Evolutionary conservation across 2,888 invertebrate genomes (phyloP).

Genomic region (Melikaiella ostensackeni): DNA sequence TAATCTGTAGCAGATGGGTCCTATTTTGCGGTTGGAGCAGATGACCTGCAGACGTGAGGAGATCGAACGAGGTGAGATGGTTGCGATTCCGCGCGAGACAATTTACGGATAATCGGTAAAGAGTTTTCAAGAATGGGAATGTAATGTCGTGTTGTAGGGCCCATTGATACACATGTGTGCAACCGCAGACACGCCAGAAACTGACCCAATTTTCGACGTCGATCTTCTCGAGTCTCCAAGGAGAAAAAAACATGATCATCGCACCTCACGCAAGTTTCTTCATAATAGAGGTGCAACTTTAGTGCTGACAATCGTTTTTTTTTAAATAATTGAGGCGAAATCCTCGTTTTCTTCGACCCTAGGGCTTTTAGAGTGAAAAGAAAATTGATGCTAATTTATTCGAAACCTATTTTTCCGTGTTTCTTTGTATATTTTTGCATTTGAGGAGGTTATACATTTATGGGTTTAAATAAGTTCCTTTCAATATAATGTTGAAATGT

Average conservation of each 20-base stretch:
- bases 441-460: neutral
- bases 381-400: neutral
- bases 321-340: neutral
- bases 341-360: neutral
- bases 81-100: constrained; percentile 30
- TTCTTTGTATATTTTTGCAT: neutral
- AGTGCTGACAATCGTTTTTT: constrained; percentile 8
- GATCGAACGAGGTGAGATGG: constrained; percentile 37
- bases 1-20: constrained; percentile 36
- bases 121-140: constrained; percentile 31
- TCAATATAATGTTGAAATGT: too few relatives aligned
- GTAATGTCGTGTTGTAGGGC: constrained; percentile 15
- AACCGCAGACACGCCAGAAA: constrained; percentile 34
- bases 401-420: neutral
- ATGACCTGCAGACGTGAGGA: constrained; percentile 35
- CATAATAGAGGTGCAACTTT: constrained; percentile 9
- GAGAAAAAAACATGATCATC: neutral
- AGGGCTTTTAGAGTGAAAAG: neutral
- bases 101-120: constrained; percentile 32
- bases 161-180: constrained; percentile 29
- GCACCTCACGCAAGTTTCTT: neutral
- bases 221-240: neutral
- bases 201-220: constrained; percentile 25
- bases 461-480: too few relatives aligned
- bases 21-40: constrained; percentile 40